Evolutionary conservation across 2,113 vertebrate species (phyloP).

Genomic region (Desmodus rotundus): DNA sequence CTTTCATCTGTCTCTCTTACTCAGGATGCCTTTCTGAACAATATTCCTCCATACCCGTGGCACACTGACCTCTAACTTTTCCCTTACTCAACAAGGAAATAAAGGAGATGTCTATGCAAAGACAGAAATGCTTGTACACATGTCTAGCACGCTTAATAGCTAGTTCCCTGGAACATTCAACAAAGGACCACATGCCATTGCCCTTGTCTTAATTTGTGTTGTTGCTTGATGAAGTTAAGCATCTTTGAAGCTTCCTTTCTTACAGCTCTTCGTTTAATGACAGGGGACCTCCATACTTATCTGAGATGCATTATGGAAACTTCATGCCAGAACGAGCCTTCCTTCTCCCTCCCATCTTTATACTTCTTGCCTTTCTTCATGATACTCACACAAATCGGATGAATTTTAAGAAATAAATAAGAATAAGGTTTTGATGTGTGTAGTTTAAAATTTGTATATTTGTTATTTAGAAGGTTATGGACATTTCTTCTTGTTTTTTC

Average conservation of each 20-base stretch:
- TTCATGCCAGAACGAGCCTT: neutral
- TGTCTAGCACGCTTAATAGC: neutral
- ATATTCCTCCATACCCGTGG: neutral
- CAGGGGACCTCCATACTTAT: fast-evolving
- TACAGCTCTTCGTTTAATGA: neutral
- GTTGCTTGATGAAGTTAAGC: neutral
- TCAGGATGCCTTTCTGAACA: neutral
- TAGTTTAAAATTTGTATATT: neutral
- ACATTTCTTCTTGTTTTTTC: neutral
- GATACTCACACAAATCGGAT: neutral
- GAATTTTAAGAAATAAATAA: neutral
- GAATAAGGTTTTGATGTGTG: neutral
- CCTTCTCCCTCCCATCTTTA: neutral
- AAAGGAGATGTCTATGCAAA: neutral
- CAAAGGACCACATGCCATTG: neutral
- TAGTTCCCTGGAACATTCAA: neutral
- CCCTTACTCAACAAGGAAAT: neutral
- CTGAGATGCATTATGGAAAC: too few relatives aligned
- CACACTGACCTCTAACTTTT: neutral
- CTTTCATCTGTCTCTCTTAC: neutral
- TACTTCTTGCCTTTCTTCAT: neutral
- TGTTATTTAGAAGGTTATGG: neutral
- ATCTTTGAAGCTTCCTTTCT: neutral
- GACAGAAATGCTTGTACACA: neutral
- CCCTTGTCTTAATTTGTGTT: neutral